Percentiles rank a stretch among this genome's conserved stretches.
These are phyloP conservation scores for Zaprionus taronus DNA, from an alignment of 1,140 invertebrate genomes.

Conservation along the genomic window DNA sequence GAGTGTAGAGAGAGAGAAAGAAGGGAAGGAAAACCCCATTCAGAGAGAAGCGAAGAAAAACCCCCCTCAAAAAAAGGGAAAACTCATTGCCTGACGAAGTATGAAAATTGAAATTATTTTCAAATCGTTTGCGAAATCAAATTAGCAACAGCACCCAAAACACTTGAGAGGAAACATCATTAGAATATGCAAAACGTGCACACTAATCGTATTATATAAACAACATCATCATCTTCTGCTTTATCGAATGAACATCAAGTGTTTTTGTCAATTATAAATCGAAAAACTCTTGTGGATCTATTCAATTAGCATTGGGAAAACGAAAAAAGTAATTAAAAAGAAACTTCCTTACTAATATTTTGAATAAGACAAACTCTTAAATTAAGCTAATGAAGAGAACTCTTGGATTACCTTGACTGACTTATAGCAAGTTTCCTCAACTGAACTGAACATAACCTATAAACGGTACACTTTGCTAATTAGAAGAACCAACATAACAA, in stretches of 20 bases:
- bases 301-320: not conserved
- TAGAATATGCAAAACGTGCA: constrained; percentile 7
- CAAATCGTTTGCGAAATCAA: constrained; percentile 35
- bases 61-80: not conserved
- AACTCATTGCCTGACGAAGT: constrained; percentile 34
- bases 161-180: not conserved
- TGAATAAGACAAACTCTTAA: not conserved
- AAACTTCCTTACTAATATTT: not conserved
- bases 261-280: not conserved
- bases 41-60: not conserved
- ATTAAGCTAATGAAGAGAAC: not conserved
- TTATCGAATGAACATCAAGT: not conserved
- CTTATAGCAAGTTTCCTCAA: constrained; percentile 36
- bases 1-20: not conserved
- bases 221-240: not conserved
- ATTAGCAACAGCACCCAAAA: constrained; percentile 16
- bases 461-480: constrained; percentile 53
- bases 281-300: not conserved
- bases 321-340: not conserved
- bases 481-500: constrained; percentile 56
- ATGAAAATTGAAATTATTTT: constrained; percentile 46
- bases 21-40: not conserved
- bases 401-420: not conserved
- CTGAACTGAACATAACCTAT: constrained; percentile 15
- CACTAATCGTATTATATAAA: not conserved